A percentile compares a stretch with the other conserved stretches of the same genome.
Evolutionary conservation across 2,113 vertebrate species (phyloP).

Genomic region (Aepyceros melampus): DNA sequence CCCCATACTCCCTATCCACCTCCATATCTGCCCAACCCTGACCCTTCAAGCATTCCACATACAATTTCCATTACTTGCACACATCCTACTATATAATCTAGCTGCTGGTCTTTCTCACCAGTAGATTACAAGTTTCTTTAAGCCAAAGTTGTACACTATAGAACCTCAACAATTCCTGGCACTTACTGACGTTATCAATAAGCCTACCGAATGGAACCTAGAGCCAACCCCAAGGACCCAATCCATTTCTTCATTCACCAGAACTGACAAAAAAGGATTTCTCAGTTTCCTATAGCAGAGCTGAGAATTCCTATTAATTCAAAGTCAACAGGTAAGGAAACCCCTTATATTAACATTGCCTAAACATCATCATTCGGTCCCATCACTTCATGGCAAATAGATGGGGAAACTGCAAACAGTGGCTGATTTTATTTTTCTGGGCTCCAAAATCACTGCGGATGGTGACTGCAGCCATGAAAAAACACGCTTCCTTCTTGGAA

Average conservation of each 20-base stretch:
- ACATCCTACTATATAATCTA: not conserved
- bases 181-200: not conserved
- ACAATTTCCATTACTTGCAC: not conserved
- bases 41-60: not conserved
- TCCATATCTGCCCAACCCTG: not conserved
- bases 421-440: not conserved
- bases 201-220: not conserved
- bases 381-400: not conserved
- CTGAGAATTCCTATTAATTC: not conserved
- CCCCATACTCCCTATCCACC: not conserved
- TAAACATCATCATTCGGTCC: not conserved
- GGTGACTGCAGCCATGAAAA: not conserved
- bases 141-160: not conserved
- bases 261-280: not conserved
- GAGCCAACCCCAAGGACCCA: not conserved
- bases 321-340: not conserved
- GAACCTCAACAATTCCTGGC: not conserved
- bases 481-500: not conserved
- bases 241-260: not conserved
- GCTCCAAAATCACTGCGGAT: not conserved
- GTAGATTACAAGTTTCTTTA: not conserved
- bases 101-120: not conserved
- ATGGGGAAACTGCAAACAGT: not conserved
- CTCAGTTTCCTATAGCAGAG: not conserved
- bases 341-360: not conserved